Evolutionary conservation across 2,113 vertebrate genomes (phyloP).

Genomic region (Sapajus apella): DNA sequence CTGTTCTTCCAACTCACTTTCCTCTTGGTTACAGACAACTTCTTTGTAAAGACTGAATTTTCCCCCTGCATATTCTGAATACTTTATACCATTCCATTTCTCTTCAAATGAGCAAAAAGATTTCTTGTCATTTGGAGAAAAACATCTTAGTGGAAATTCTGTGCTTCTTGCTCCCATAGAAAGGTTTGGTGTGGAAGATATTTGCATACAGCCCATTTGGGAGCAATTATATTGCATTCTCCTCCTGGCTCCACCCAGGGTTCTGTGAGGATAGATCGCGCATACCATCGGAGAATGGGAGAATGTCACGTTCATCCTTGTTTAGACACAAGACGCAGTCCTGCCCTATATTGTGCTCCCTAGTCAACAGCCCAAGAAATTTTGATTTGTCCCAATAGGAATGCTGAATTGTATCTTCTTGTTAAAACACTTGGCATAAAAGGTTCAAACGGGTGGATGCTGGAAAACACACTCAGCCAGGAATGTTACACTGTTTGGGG

Average conservation of each 20-base stretch:
- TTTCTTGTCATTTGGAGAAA: constrained; percentile 92
- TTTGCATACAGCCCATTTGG: constrained; percentile 89
- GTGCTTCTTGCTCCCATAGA: constrained; percentile 93
- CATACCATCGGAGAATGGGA: constrained; percentile 92
- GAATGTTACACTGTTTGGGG: constrained; percentile 88
- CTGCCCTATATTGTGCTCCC: constrained; percentile 90
- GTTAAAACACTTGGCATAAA: constrained; percentile 91
- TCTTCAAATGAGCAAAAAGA: constrained; percentile 92
- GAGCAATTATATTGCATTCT: constrained; percentile 90
- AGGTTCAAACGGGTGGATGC: constrained; percentile 92
- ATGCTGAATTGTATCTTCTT: constrained; percentile 93
- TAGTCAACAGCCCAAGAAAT: constrained; percentile 91
- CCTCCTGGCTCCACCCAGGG: constrained; percentile 92
- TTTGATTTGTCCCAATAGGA: constrained; percentile 94
- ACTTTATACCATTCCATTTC: constrained; percentile 94
- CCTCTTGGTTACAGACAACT: constrained; percentile 90
- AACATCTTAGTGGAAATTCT: constrained; percentile 90
- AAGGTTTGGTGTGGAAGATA: constrained; percentile 92
- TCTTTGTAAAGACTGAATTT: constrained; percentile 89
- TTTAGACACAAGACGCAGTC: constrained; percentile 92
- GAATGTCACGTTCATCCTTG: constrained; percentile 90
- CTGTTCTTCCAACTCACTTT: constrained; percentile 91
- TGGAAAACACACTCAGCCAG: constrained; percentile 93
- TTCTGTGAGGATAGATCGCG: constrained; percentile 92
- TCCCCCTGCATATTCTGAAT: constrained; percentile 89